A percentile compares a stretch with the other conserved stretches of the same genome.
These are phyloP conservation scores for Erannis defoliaria DNA, from an alignment of 2,888 invertebrate species.

Conservation along the genomic window DNA sequence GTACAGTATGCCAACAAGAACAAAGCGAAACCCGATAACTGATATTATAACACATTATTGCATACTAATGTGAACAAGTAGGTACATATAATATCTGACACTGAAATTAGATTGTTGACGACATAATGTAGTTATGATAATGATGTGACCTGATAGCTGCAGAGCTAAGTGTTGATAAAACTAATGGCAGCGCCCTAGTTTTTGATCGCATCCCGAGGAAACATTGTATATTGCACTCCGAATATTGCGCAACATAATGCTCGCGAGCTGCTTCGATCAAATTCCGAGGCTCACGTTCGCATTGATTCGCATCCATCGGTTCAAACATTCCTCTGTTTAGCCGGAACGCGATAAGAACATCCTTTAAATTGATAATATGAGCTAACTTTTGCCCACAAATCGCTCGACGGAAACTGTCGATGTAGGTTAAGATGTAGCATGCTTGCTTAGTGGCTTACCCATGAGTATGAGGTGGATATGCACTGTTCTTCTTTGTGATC, in stretches of 20 bases:
- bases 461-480: too few species aligned
- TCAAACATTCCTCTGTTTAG: background rate
- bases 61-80: constrained; percentile 15
- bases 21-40: constrained; percentile 5
- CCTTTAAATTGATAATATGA: too few species aligned
- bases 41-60: constrained; percentile 18
- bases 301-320: constrained; percentile 2
- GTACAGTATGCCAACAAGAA: background rate
- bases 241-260: constrained; percentile 23
- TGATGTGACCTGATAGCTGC: constrained; percentile 27
- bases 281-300: constrained; percentile 5
- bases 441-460: too few species aligned
- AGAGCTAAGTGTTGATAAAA: constrained; percentile 32
- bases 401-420: too few species aligned
- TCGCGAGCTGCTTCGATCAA: constrained; percentile 17
- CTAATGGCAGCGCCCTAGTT: constrained; percentile 30
- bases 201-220: constrained; percentile 25
- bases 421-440: too few species aligned
- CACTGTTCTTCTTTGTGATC: too few species aligned
- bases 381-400: too few species aligned
- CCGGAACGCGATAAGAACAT: too few species aligned
- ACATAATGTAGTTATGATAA: constrained; percentile 20
- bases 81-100: constrained; percentile 8
- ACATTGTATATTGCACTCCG: constrained; percentile 22
- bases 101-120: constrained; percentile 29